Conservation (phyloP, 2,797 vertebrate genomes). For the Hapalemur alaotrensis region DNA sequence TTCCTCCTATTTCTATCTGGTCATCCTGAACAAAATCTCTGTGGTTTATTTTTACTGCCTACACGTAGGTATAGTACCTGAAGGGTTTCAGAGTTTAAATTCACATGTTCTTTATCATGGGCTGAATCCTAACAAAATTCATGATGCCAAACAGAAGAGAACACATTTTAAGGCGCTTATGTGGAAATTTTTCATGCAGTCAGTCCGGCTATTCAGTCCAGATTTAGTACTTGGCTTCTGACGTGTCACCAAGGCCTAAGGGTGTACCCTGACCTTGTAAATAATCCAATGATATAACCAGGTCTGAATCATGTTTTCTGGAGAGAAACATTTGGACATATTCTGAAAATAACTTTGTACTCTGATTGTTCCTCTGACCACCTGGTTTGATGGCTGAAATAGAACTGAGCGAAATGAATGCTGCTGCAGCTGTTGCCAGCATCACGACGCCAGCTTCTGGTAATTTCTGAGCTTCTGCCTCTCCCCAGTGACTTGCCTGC, state of each 20-base stretch:
- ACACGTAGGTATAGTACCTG: neutral
- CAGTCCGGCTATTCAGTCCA: neutral
- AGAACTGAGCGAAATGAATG: neutral
- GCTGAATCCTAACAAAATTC: neutral
- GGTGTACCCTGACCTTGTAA: neutral
- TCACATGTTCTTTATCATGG: neutral
- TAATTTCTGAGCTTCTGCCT: neutral
- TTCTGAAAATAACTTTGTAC: slow-evolving; percentile 2
- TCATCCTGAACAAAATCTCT: neutral
- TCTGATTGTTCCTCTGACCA: neutral
- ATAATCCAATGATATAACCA: neutral
- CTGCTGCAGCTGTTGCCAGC: neutral
- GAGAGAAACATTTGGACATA: neutral
- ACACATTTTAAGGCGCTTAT: neutral
- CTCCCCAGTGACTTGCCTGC: neutral
- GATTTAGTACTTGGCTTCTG: neutral
- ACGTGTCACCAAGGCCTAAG: neutral
- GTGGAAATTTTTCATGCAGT: neutral
- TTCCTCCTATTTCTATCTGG: neutral
- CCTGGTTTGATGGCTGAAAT: neutral
- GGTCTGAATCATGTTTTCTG: slow-evolving; percentile 4
- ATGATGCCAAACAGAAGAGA: neutral
- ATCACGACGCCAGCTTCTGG: neutral
- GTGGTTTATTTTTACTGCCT: neutral
- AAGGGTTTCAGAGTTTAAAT: neutral